These are phyloP conservation scores for Microplitis mediator DNA, from an alignment of 1,140 invertebrate species.

Conservation along the genomic window DNA sequence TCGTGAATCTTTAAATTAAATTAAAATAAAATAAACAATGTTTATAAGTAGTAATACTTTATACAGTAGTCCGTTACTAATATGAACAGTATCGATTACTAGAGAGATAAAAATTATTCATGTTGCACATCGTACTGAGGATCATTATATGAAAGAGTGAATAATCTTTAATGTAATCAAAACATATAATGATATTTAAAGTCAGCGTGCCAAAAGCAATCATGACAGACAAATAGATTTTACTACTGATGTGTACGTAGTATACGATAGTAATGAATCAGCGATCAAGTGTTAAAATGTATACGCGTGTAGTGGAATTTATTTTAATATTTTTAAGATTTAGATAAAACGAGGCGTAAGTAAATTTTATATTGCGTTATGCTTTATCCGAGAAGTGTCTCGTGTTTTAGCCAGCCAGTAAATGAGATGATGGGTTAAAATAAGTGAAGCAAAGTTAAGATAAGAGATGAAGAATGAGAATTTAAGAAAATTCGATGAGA, in stretches of 20 bases:
- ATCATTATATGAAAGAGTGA: not conserved
- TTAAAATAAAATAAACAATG: too few relatives aligned
- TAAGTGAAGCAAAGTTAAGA: not conserved
- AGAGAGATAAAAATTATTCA: not conserved
- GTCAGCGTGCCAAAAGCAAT: not conserved
- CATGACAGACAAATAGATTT: not conserved
- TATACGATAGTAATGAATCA: not conserved
- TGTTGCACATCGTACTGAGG: not conserved
- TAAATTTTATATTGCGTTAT: not conserved
- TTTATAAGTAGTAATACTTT: not conserved
- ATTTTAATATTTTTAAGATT: not conserved
- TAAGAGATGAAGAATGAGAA: slow-evolving; percentile 4
- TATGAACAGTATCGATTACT: not conserved
- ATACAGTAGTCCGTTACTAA: not conserved
- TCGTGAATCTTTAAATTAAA: too few relatives aligned
- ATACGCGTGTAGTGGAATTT: too few relatives aligned
- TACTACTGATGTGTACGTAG: not conserved
- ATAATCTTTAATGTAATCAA: slow-evolving; percentile 1
- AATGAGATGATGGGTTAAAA: slow-evolving; percentile 19
- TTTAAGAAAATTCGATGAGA: not conserved
- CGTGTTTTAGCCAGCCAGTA: slow-evolving; percentile 14
- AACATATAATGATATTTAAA: not conserved
- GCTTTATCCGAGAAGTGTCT: slow-evolving; percentile 2
- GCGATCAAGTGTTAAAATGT: not conserved
- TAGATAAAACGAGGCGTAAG: too few relatives aligned